These are phyloP conservation scores for Epinotia brunnichana DNA, from an alignment of 2,888 invertebrate genomes.

Conservation along the genomic window DNA sequence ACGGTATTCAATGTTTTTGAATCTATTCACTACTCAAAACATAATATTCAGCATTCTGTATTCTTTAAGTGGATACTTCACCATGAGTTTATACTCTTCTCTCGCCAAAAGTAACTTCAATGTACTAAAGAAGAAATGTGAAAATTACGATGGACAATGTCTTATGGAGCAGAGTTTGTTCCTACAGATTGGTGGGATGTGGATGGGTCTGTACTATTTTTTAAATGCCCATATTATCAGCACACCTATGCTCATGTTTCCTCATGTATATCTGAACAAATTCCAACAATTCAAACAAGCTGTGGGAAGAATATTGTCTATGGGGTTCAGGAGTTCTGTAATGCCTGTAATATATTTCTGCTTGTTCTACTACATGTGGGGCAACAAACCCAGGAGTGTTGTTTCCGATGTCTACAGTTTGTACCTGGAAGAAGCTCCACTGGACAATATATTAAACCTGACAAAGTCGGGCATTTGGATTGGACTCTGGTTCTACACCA, in stretches of 20 bases:
- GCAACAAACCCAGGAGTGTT: slow-evolving; percentile 79
- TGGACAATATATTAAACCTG: slow-evolving; percentile 78
- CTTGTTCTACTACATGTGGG: slow-evolving; percentile 85
- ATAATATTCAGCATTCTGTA: slow-evolving; percentile 83
- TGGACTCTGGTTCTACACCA: slow-evolving; percentile 87
- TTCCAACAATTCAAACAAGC: slow-evolving; percentile 86
- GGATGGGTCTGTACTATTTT: slow-evolving; percentile 86
- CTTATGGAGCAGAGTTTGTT: slow-evolving; percentile 87
- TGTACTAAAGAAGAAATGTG: slow-evolving; percentile 77
- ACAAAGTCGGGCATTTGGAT: slow-evolving; percentile 81
- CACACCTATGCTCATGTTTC: slow-evolving; percentile 84
- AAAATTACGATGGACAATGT: slow-evolving; percentile 79
- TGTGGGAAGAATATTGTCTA: slow-evolving; percentile 82
- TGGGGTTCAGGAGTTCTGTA: slow-evolving; percentile 84
- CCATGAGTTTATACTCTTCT: slow-evolving; percentile 88
- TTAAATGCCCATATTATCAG: slow-evolving; percentile 82
- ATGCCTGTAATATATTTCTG: slow-evolving; percentile 86
- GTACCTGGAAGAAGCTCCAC: slow-evolving; percentile 78
- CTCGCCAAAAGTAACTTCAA: slow-evolving; percentile 85
- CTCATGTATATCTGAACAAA: slow-evolving; percentile 88
- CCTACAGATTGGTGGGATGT: slow-evolving; percentile 86
- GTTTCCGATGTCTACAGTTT: slow-evolving; percentile 82
- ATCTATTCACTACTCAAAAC: slow-evolving; percentile 85
- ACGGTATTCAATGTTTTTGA: slow-evolving; percentile 86
- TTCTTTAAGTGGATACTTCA: slow-evolving; percentile 85